A percentile compares a stretch with the other conserved stretches of the same genome.
Evolutionary conservation across 1,140 invertebrate genomes (phyloP).

Genomic region (Liolophura sinensis): DNA sequence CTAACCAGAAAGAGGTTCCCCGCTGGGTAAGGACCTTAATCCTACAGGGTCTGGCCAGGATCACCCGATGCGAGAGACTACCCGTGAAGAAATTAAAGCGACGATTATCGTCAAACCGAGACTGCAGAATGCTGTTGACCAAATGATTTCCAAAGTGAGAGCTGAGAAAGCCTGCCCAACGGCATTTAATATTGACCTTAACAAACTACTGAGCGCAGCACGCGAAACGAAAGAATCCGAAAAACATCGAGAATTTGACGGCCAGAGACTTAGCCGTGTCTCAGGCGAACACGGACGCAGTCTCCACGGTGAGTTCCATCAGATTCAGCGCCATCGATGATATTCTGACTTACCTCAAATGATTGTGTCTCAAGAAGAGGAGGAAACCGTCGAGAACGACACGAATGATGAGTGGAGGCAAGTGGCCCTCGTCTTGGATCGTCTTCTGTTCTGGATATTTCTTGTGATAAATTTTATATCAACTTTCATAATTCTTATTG

Average conservation of each 20-base stretch:
- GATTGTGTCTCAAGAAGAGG: conserved; percentile 29
- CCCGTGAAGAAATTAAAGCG: no score
- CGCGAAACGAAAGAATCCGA: no score
- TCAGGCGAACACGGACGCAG: neutral
- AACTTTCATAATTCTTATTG: conserved; percentile 94
- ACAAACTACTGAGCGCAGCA: no score
- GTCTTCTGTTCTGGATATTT: conserved; percentile 95
- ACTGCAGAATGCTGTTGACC: no score
- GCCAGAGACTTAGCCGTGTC: no score
- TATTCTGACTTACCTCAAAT: conserved; percentile 32
- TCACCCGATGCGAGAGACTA: conserved; percentile 23
- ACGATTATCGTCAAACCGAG: no score
- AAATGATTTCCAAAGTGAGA: no score
- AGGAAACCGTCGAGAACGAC: conserved; percentile 30
- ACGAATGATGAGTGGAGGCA: conserved; percentile 89
- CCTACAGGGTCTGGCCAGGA: conserved; percentile 22
- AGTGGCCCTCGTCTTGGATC: conserved; percentile 98
- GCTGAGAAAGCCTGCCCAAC: no score
- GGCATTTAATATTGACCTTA: no score
- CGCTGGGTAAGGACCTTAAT: conserved; percentile 28
- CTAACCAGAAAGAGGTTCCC: conserved; percentile 42
- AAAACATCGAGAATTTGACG: no score
- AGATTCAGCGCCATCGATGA: conserved; percentile 21
- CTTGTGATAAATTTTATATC: conserved; percentile 93
- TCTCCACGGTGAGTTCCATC: neutral